Conservation (phyloP, 2,113 vertebrate species). For the Chunga burmeisteri region DNA sequence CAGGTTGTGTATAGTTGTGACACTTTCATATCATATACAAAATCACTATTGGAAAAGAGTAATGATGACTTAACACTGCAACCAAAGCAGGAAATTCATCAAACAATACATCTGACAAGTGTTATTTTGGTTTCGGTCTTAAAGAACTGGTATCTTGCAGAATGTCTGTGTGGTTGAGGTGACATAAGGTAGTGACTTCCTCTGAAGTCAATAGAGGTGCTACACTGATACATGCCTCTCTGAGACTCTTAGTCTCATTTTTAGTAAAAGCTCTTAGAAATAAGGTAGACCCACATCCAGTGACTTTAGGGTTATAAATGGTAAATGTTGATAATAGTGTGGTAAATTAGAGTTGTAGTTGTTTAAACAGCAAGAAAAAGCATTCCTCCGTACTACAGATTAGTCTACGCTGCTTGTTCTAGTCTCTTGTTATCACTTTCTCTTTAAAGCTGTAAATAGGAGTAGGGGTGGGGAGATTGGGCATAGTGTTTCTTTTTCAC, state of each 20-base stretch:
- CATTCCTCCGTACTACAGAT: not conserved
- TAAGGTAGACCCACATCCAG: not conserved
- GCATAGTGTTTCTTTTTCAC: conserved; percentile 23
- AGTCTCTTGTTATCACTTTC: not conserved
- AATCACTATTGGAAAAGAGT: not conserved
- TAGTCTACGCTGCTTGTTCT: not conserved
- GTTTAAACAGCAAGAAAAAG: not conserved
- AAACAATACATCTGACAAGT: not conserved
- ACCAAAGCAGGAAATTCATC: not conserved
- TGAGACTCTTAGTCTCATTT: not conserved
- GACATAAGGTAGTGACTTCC: not conserved
- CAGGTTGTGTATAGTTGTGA: not conserved
- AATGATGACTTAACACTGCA: not conserved
- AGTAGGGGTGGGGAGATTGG: not conserved
- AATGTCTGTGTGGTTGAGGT: not conserved
- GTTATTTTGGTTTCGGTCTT: not conserved
- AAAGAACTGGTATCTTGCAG: not conserved
- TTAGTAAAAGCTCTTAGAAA: not conserved
- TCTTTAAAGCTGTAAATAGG: not conserved
- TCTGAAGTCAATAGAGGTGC: not conserved
- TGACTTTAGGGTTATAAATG: not conserved
- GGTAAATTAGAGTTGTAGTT: not conserved
- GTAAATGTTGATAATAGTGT: not conserved
- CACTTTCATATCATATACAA: not conserved
- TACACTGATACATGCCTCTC: not conserved